phyloP scores from a whole-genome alignment of 2,888 invertebrate species.

The Cacoxenus indagator region DNA sequence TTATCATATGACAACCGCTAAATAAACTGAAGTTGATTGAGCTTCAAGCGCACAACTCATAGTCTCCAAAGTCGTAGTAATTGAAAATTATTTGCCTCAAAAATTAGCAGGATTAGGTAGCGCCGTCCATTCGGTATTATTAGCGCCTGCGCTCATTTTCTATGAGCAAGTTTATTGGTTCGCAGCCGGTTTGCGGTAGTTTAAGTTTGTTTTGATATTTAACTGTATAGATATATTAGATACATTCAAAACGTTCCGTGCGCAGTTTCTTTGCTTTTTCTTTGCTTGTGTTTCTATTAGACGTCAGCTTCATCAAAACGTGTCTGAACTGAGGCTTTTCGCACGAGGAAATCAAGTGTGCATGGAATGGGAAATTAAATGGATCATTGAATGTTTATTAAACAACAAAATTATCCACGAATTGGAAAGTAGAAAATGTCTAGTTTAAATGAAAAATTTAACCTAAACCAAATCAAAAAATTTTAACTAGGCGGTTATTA shows the following conservation, averaged over 20 bases:
- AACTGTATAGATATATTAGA: constrained; percentile 13
- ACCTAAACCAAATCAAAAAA: too few relatives aligned
- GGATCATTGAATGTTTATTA: too few relatives aligned
- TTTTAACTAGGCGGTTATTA: too few relatives aligned
- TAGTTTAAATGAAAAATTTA: too few relatives aligned
- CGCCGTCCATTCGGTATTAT: background rate
- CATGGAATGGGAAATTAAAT: background rate
- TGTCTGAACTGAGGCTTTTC: background rate
- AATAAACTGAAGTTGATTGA: background rate
- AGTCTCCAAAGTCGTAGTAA: background rate
- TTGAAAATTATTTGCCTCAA: too few relatives aligned
- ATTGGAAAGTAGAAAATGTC: too few relatives aligned
- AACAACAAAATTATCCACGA: too few relatives aligned
- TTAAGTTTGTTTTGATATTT: constrained; percentile 5
- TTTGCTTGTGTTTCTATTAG: background rate
- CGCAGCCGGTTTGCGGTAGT: constrained; percentile 1
- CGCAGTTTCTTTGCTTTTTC: constrained; percentile 1
- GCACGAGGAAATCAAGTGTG: background rate
- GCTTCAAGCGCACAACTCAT: background rate
- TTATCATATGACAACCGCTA: constrained; percentile 3
- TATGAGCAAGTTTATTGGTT: constrained; percentile 8
- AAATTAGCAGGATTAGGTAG: background rate
- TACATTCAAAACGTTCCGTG: background rate
- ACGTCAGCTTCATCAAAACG: background rate
- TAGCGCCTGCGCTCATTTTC: background rate